Evolutionary conservation across 2,113 vertebrate genomes (phyloP), one percentile per base, ranked within the genome.

Genomic region (Odontophorus gujanensis): DNA sequence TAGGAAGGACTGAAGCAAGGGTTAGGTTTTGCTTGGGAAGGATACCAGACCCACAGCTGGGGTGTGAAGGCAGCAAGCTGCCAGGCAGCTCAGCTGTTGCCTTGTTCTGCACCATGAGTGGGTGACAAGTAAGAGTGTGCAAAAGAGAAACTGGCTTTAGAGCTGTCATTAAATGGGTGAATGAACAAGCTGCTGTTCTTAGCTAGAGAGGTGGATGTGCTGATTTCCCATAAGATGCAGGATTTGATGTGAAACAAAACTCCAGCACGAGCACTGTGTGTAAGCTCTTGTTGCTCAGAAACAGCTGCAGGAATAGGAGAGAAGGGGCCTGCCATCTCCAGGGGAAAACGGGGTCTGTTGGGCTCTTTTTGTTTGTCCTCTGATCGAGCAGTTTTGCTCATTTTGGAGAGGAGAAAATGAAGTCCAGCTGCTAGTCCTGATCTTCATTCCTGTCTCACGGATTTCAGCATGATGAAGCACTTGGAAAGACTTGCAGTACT

Each of bases 351-450:
- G 26, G 25, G 28, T 66, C 53, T 74, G 24, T 47, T 55, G 45
- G 75, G 20, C 53, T 85, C 30, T 3, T 50, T 32, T 38, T 51
- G 0, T 55, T 72, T 74, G 18, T 53, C 67, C 22, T 65, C 57
- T 82, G 53, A 43, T 28, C 78, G 28, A 65, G 11, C 19, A 24
- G 38, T 68, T 19, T 24, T 88, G 65, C 61, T 90, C 61, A 6
- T 74, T 86, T 75, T 51, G 47, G 47, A 66, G 50, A 53, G 6
- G 2, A 87, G 81, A 40, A 40, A 40, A 86, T 89, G 20, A 85
- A 93, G 79, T 76, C 77, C 95, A 92, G 84, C 92, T 89, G 57
- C 45, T 88, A 2, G 8, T 36, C 38, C 50, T 81, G n/a, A 6
- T 53, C 71, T 87, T 81, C 7, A 48, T 67, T 80, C 69, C 32